A percentile compares a stretch with the other conserved stretches of the same genome.
Evolutionary conservation across 2,113 vertebrate species (phyloP).

Genomic region (Aviceda subcristata): DNA sequence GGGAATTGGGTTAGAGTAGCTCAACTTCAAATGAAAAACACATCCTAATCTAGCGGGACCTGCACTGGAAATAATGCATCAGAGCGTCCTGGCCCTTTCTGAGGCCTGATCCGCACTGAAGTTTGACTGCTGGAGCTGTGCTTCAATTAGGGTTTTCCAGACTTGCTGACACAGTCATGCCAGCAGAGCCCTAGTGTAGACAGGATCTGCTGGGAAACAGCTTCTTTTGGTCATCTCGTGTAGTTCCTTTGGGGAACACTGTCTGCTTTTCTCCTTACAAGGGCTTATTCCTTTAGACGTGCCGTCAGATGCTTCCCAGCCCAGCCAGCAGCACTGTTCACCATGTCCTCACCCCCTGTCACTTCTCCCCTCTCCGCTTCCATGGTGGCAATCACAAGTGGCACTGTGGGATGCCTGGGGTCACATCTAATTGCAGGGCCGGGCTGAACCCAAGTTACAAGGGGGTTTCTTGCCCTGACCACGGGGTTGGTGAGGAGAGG

Average conservation of each 20-base stretch:
- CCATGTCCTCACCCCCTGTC: not conserved
- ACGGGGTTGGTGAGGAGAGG: fast-evolving
- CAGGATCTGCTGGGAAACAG: not conserved
- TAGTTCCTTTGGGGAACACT: not conserved
- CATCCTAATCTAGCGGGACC: not conserved
- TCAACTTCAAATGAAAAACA: slow-evolving; percentile 37
- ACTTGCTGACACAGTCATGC: not conserved
- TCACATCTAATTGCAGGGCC: not conserved
- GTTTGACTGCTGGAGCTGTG: not conserved
- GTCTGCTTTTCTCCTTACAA: not conserved
- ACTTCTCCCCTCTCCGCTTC: not conserved
- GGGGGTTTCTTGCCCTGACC: not conserved
- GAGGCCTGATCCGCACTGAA: not conserved
- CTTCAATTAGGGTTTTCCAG: slow-evolving; percentile 17
- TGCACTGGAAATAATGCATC: slow-evolving; percentile 36
- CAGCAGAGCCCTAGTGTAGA: not conserved
- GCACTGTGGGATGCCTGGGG: fast-evolving
- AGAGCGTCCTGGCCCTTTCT: not conserved
- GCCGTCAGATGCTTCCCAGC: not conserved
- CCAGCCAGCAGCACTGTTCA: not conserved
- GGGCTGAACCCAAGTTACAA: not conserved
- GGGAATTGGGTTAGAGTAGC: not conserved
- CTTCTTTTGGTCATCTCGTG: not conserved
- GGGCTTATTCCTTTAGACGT: not conserved
- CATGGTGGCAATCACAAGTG: not conserved